Evolutionary conservation across 2,113 vertebrate species (phyloP).

Genomic region (Mystacornis crossleyi): DNA sequence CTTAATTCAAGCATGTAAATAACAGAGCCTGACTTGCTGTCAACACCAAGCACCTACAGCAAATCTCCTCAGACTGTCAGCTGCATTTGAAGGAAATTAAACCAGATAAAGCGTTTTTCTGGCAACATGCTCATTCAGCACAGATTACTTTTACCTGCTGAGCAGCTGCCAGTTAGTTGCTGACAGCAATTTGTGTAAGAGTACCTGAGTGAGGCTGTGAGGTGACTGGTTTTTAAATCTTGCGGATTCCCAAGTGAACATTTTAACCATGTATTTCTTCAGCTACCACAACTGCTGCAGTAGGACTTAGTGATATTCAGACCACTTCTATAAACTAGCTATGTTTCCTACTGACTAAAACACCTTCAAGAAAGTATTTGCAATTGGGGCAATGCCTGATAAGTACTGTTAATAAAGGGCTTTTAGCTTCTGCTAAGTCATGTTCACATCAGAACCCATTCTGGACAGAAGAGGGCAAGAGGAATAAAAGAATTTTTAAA

Average conservation of each 20-base stretch:
- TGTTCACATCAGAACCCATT: background rate
- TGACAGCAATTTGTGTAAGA: background rate
- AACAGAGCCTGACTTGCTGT: background rate
- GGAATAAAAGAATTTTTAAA: background rate
- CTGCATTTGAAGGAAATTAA: background rate
- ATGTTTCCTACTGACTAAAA: background rate
- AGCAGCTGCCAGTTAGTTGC: background rate
- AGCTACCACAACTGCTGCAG: background rate
- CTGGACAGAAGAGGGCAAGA: background rate
- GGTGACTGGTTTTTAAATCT: background rate
- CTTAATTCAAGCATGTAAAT: background rate
- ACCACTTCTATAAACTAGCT: background rate
- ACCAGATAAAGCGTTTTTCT: background rate
- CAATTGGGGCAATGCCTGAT: background rate
- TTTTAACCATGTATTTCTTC: background rate
- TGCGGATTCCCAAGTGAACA: background rate
- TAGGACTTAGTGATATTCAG: background rate
- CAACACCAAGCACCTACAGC: background rate
- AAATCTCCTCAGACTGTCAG: background rate
- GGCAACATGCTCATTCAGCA: background rate
- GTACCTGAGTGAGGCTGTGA: background rate
- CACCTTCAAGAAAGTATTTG: background rate
- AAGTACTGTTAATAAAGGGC: background rate
- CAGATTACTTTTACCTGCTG: background rate
- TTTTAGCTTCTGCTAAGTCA: background rate